Evolutionary conservation across 2,113 vertebrate genomes (phyloP), one percentile per base, ranked within the genome.

Genomic region (Tinamus guttatus): DNA sequence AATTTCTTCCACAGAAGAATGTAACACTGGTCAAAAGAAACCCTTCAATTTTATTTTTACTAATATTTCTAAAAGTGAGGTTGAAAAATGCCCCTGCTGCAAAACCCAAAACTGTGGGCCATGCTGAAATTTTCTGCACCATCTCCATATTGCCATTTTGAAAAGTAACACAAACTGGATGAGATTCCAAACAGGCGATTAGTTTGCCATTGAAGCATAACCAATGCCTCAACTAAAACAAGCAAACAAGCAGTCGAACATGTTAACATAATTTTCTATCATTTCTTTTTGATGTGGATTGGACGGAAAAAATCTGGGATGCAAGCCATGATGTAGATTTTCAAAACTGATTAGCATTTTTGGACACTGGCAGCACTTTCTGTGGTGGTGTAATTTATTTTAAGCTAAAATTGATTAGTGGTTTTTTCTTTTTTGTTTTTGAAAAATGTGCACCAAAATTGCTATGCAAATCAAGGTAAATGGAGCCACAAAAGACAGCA

Each of bases 251-350:
- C 81, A 79, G 91, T 95, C 1, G 40, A 97, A 97, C 96, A 94
- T 97, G 97, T 96, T 97, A 97, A 98, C 98, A 96, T 97, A 59
- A 97, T 98, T 97, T 97, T 85, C 95, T 96, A 98, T 98, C 96
- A 97, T 97, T 97, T 97, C 96, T 93, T 79, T 97, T 96, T 97
- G 97, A 98, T 97, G 95, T 93, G 97, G 97, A 95, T 97, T 91
- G 96, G 94, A 97, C 94, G 87, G 95, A 97, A 97, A 63, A 95
- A 96, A 95, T 97, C 97, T 97, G 97, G 97, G 97, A 97, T 41
- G 86, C 81, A 63, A 97, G 98, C 97, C 98, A 98, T 90, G 80
- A 92, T 96, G 97, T 91, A 96, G 96, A 97, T 96, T 96, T 97
- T 97, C 95, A 97, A 97, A 98, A 97, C 45, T 92, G 97, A 98